Conservation (phyloP, 2,113 vertebrate genomes). For the Progne subis region DNA sequence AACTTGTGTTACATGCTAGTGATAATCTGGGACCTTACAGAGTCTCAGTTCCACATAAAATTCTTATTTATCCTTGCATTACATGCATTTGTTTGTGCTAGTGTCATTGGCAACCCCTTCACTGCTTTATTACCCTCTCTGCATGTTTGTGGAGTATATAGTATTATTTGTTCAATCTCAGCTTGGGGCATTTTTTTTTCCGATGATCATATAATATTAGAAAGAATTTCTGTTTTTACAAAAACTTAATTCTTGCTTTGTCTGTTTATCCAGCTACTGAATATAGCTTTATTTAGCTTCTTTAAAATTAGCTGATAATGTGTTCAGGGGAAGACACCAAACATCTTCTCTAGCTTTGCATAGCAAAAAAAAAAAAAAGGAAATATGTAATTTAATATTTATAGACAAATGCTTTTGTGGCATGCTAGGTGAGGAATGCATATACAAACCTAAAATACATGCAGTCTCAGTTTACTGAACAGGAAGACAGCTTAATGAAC, state of each 20-base stretch:
- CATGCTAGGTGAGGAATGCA: neutral
- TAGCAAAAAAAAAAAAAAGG: neutral
- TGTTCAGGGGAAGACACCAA: neutral
- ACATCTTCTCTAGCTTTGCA: neutral
- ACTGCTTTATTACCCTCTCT: neutral
- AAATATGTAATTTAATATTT: neutral
- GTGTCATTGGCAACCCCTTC: neutral
- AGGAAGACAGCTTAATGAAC: neutral
- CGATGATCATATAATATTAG: neutral
- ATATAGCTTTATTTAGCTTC: neutral
- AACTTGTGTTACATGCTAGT: neutral
- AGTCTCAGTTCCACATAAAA: neutral
- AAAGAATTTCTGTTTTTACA: constrained; percentile 18
- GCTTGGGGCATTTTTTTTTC: neutral
- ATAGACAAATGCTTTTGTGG: neutral
- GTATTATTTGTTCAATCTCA: neutral
- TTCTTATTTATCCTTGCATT: neutral
- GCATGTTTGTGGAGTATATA: neutral
- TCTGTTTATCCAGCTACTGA: neutral
- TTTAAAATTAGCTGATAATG: neutral
- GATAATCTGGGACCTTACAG: neutral
- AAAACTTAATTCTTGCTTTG: neutral
- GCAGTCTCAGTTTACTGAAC: neutral
- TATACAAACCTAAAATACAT: neutral
- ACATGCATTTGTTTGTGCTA: neutral